Evolutionary conservation across 2,888 invertebrate species (phyloP), one percentile per base, ranked within the genome.

Genomic region (Gisinianus flammeolus): DNA sequence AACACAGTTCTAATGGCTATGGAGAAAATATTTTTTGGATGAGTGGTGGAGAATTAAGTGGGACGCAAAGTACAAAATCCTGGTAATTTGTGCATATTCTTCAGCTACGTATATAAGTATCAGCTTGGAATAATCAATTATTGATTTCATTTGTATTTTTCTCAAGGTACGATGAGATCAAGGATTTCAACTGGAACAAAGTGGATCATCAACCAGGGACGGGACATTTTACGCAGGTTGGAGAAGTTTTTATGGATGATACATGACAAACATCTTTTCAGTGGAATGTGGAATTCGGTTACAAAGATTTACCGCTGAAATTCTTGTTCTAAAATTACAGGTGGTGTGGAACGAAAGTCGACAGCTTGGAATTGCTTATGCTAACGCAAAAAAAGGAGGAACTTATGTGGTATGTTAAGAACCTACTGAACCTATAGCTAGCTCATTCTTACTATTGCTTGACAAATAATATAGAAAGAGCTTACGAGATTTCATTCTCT

Each of bases 241-340:
- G 22, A 12, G 6, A 12, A 12, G 58, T 6, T n/a, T 58, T n/a
- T 58, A 12, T 58, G 22, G 2, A 12, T 24, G 22, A 24, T 64
- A 26, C 22, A 4, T 64, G 3, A 24, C 26, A 26, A 28, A 24
- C 52, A 64, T 64, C 2, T 24, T 64, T 8, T 64, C 4, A 19
- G 16, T 54, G n/a, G n/a, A n/a, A 54, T n/a, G 4, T 54, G 4
- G 16, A 19, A 54, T 54, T 54, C 16, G 4, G n/a, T 26, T 78
- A 76, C 85, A 85, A 81, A 95, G 94, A n/a, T 95, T 95, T 86
- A 95, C 95, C 85, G 92, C 93, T 0, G n/a, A n/a, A n/a, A n/a
- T n/a, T n/a, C n/a, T n/a, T n/a, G n/a, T n/a, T n/a, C n/a, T n/a
- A n/a, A n/a, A n/a, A n/a, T n/a, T n/a, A n/a, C 95, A 95, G 88